These are phyloP conservation scores for Bombus turneri DNA, from an alignment of 1,140 invertebrate species.

Conservation along the genomic window DNA sequence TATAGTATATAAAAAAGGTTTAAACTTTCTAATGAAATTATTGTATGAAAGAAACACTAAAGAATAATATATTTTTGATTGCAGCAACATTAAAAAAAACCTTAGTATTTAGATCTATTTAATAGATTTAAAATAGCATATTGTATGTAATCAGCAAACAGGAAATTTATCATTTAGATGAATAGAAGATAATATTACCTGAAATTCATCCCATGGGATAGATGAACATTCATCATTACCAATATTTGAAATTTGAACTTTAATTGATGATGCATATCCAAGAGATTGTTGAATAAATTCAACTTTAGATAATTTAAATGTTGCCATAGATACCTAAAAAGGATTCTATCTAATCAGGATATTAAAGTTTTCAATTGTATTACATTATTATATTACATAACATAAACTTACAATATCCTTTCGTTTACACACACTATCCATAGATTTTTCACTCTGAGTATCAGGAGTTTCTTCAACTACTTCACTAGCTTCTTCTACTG, in stretches of 20 bases:
- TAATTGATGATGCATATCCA: conserved; percentile 88
- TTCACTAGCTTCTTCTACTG: conserved; percentile 92
- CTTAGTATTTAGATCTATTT: conserved; percentile 43
- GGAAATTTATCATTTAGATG: conserved; percentile 3
- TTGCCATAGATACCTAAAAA: conserved; percentile 90
- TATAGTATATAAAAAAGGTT: conserved; percentile 41
- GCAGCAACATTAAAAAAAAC: conserved; percentile 32
- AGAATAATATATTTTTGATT: conserved; percentile 48
- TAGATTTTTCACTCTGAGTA: conserved; percentile 90
- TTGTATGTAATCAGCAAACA: conserved; percentile 47
- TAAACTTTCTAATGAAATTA: conserved; percentile 35
- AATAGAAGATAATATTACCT: conserved; percentile 84
- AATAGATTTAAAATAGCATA: conserved; percentile 42
- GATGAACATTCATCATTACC: conserved; percentile 91
- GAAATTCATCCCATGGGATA: conserved; percentile 96
- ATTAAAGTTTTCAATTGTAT: conserved; percentile 1
- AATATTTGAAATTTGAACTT: conserved; percentile 90
- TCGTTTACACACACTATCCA: conserved; percentile 90
- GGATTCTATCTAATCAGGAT: neutral
- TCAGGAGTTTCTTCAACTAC: conserved; percentile 90
- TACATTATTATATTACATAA: conserved; percentile 7
- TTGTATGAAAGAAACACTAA: conserved; percentile 40
- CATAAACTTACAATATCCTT: conserved; percentile 87
- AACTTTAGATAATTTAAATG: conserved; percentile 91
- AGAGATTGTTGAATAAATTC: conserved; percentile 91